A percentile compares a stretch with the other conserved stretches of the same genome.
Evolutionary conservation across 2,113 vertebrate species (phyloP).

Genomic region (Carettochelys insculpta): DNA sequence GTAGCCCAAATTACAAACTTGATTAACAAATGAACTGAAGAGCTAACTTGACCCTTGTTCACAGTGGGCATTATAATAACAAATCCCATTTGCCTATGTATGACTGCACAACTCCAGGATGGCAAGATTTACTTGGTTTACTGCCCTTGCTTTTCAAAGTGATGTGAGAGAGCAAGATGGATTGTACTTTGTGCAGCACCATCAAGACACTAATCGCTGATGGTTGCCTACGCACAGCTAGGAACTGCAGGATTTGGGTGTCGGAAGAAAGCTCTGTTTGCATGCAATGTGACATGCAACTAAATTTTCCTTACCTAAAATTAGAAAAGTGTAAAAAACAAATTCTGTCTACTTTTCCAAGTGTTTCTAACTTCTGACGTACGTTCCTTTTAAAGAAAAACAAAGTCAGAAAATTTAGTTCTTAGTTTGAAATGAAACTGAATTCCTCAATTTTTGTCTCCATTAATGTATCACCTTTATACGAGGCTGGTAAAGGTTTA

Average conservation of each 20-base stretch:
- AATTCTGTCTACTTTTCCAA: background rate
- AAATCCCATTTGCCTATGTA: slow-evolving; percentile 3
- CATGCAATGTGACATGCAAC: background rate
- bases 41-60: slow-evolving; percentile 9
- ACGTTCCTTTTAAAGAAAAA: background rate
- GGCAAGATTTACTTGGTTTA: slow-evolving; percentile 4
- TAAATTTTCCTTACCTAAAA: too few relatives aligned
- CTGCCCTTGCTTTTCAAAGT: background rate
- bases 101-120: background rate
- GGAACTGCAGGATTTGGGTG: accelerated
- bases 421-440: slow-evolving; percentile 35
- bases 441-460: slow-evolving; percentile 52
- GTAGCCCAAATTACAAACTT: too few relatives aligned
- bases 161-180: background rate
- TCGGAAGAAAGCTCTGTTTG: background rate
- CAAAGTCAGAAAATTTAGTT: slow-evolving; percentile 2
- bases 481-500: slow-evolving; percentile 34
- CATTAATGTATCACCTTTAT: slow-evolving; percentile 54
- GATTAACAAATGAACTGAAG: slow-evolving; percentile 30
- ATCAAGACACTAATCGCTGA: background rate
- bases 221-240: background rate
- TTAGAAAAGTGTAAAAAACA: background rate
- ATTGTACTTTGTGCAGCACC: background rate
- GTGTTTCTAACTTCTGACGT: background rate
- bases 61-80: background rate